phyloP scores from a whole-genome alignment of 2,888 invertebrate genomes.

The Zhuqinia jingwanae region DNA sequence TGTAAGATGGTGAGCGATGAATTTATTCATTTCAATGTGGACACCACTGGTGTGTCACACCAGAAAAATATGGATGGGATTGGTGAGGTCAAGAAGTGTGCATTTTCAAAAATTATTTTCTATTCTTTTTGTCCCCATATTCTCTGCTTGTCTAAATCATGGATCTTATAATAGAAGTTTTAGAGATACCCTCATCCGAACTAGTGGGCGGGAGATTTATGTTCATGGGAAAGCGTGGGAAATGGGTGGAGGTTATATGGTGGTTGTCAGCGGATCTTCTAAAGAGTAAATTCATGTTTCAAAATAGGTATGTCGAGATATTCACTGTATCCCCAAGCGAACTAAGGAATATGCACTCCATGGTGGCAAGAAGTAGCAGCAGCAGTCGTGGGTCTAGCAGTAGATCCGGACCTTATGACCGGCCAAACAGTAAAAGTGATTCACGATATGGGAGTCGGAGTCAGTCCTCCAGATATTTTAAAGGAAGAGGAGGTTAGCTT shows the following conservation, averaged over 20 bases:
- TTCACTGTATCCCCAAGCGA: conserved; percentile 77
- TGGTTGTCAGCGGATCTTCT: background rate
- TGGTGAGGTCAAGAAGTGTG: conserved; percentile 41
- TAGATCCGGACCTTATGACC: conserved; percentile 75
- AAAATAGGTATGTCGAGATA: conserved; percentile 77
- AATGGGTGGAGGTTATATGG: background rate
- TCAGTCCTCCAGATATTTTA: conserved; percentile 70
- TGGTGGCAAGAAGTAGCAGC: conserved; percentile 70
- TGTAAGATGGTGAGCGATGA: background rate
- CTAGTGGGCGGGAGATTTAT: conserved; percentile 32
- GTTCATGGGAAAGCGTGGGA: background rate
- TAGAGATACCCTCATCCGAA: background rate
- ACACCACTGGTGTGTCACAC: too few relatives aligned
- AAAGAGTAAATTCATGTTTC: conserved; percentile 35
- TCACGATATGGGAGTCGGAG: conserved; percentile 59
- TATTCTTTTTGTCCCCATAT: background rate
- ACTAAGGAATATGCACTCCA: conserved; percentile 72
- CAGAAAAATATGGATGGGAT: background rate
- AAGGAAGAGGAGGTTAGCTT: conserved; percentile 6
- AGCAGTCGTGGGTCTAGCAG: conserved; percentile 56
- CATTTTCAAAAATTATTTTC: conserved; percentile 10
- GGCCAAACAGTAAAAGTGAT: conserved; percentile 59
- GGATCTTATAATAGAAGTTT: background rate
- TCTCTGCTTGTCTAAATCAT: conserved; percentile 4
- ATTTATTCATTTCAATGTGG: conserved; percentile 13